A percentile compares a stretch with the other conserved stretches of the same genome.
phyloP scores from a whole-genome alignment of 2,797 vertebrate species.

The Anguilla marmorata region DNA sequence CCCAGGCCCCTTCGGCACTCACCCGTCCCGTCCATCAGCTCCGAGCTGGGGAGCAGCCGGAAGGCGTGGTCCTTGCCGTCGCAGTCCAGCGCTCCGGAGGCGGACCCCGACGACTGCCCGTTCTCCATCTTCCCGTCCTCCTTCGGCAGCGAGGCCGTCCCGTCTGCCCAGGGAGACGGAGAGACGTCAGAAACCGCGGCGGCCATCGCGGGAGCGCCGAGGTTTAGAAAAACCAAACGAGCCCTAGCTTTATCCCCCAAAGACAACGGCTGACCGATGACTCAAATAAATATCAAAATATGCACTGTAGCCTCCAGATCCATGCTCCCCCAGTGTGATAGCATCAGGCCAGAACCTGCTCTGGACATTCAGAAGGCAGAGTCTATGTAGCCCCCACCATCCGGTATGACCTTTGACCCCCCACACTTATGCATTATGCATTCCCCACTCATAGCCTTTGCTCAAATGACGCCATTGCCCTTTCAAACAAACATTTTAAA shows the following conservation, averaged over 20 bases:
- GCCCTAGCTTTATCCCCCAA: neutral
- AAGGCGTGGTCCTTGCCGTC: slow-evolving; percentile 74
- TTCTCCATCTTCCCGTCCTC: slow-evolving; percentile 88
- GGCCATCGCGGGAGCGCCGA: neutral
- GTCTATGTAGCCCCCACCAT: neutral
- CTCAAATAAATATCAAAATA: neutral
- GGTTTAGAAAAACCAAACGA: neutral
- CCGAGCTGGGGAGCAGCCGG: slow-evolving; percentile 74
- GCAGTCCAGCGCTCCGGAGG: slow-evolving; percentile 74
- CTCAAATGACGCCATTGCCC: neutral
- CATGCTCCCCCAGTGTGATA: neutral
- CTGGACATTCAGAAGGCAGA: neutral
- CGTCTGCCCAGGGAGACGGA: slow-evolving; percentile 68
- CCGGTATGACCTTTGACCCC: neutral
- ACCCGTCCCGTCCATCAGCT: slow-evolving; percentile 88
- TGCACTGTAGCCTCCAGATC: slow-evolving; percentile 4
- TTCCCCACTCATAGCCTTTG: neutral
- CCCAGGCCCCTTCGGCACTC: slow-evolving; percentile 29
- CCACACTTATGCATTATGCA: neutral
- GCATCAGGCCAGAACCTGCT: neutral
- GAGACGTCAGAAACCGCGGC: slow-evolving; percentile 6
- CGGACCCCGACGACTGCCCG: slow-evolving; percentile 74
- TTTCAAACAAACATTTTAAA: neutral
- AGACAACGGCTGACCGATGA: neutral
- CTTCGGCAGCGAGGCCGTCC: slow-evolving; percentile 69